These are phyloP conservation scores for Darevskia mixta DNA, from an alignment of 2,797 vertebrate species.

Conservation along the genomic window DNA sequence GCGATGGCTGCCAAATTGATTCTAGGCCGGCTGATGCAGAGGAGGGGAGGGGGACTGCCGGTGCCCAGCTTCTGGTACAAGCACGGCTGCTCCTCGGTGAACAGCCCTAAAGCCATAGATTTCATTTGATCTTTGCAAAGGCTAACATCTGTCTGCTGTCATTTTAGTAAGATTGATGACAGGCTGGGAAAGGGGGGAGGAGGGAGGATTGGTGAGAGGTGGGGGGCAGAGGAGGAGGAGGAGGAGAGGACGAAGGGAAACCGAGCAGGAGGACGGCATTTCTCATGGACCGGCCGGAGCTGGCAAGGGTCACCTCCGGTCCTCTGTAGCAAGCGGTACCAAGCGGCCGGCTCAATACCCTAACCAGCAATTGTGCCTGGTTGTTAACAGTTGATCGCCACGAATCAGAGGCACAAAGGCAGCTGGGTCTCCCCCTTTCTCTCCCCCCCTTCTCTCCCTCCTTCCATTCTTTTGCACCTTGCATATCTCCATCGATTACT, in stretches of 20 bases:
- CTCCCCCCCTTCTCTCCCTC: background rate
- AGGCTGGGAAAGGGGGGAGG: slow-evolving; percentile 76
- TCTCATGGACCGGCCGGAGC: slow-evolving; percentile 63
- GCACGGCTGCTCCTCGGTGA: slow-evolving; percentile 83
- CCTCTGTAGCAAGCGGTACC: slow-evolving; percentile 33
- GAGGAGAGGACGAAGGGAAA: slow-evolving; percentile 55
- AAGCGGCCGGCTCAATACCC: slow-evolving; percentile 49
- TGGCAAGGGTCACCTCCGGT: slow-evolving; percentile 65
- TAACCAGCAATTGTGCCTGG: slow-evolving; percentile 61
- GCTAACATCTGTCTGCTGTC: slow-evolving; percentile 99
- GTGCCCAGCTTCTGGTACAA: slow-evolving; percentile 75
- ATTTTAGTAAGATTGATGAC: slow-evolving; percentile 98
- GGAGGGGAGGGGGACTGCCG: slow-evolving; percentile 74
- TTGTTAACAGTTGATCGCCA: slow-evolving; percentile 64
- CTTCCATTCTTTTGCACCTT: slow-evolving; percentile 71
- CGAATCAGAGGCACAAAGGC: slow-evolving; percentile 61
- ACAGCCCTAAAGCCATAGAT: slow-evolving; percentile 93
- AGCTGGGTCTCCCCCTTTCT: slow-evolving; percentile 17
- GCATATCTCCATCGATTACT: slow-evolving; percentile 80
- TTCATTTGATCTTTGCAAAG: slow-evolving; percentile 99
- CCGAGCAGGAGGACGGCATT: slow-evolving; percentile 69
- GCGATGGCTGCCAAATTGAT: slow-evolving; percentile 77
- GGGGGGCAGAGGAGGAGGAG: background rate
- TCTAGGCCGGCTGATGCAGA: slow-evolving; percentile 68
- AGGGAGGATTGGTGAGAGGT: slow-evolving; percentile 21